Evolutionary conservation across 2,888 invertebrate species (phyloP).

Genomic region (Sepioteuthis lessoniana): DNA sequence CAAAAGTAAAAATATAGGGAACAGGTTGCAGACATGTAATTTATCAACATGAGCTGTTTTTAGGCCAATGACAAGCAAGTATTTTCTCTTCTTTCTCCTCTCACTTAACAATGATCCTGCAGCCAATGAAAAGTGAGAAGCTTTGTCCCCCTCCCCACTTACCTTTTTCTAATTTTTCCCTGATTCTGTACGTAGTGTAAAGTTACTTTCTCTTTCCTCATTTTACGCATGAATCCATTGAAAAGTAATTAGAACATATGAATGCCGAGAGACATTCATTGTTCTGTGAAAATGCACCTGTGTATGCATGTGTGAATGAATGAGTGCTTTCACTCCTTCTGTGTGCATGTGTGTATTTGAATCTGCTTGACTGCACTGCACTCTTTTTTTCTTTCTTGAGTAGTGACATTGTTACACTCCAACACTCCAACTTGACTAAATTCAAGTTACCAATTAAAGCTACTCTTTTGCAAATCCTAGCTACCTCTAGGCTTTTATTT

Average conservation of each 20-base stretch:
- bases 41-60: too few relatives aligned
- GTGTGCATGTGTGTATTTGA: background rate
- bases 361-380: background rate
- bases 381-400: background rate
- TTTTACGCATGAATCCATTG: conserved; percentile 12
- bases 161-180: background rate
- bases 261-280: conserved; percentile 6
- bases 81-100: background rate
- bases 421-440: background rate
- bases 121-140: background rate
- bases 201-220: background rate
- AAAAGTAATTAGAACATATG: background rate
- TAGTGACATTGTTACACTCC: background rate
- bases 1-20: background rate
- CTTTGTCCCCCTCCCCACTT: background rate
- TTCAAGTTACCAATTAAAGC: background rate
- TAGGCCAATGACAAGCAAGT: background rate
- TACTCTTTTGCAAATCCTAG: background rate
- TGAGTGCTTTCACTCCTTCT: background rate
- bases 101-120: background rate
- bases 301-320: background rate
- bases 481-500: background rate
- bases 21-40: background rate
- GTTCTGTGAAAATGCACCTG: background rate
- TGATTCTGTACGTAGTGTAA: background rate